Evolutionary conservation across 2,888 invertebrate genomes (phyloP).

Genomic region (Fragum fragum): DNA sequence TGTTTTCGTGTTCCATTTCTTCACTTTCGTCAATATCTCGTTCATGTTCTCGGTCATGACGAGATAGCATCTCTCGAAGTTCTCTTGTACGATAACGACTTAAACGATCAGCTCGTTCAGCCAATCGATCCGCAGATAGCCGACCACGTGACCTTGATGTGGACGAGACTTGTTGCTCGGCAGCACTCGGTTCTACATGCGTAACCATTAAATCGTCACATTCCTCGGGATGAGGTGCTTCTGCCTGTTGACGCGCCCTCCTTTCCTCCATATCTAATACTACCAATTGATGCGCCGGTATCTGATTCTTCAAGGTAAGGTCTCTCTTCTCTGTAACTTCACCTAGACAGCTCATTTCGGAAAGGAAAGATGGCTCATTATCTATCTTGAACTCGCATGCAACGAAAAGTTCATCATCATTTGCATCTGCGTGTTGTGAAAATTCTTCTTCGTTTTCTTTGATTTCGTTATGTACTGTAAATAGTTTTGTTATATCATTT

Average conservation of each 20-base stretch:
- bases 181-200: conserved; percentile 38
- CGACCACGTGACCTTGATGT: conserved; percentile 32
- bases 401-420: conserved; percentile 78
- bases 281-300: conserved; percentile 77
- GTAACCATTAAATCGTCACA: conserved; percentile 62
- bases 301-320: conserved; percentile 73
- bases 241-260: conserved; percentile 47
- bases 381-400: conserved; percentile 77
- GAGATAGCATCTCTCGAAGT: conserved; percentile 35
- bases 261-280: conserved; percentile 71
- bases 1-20: conserved; percentile 62
- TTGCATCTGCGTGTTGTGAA: conserved; percentile 72
- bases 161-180: conserved; percentile 5
- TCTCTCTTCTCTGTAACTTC: conserved; percentile 75
- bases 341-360: conserved; percentile 82
- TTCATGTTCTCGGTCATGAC: conserved; percentile 32
- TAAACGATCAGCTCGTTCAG: conserved; percentile 43
- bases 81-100: conserved; percentile 46
- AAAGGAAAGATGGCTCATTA: conserved; percentile 78
- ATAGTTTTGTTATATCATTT: conserved; percentile 79
- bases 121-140: conserved; percentile 20
- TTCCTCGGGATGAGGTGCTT: conserved; percentile 57
- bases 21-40: conserved; percentile 57
- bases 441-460: conserved; percentile 78
- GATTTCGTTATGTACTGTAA: conserved; percentile 78